Evolutionary conservation across 2,888 invertebrate species (phyloP).

Genomic region (Clanis bilineata): DNA sequence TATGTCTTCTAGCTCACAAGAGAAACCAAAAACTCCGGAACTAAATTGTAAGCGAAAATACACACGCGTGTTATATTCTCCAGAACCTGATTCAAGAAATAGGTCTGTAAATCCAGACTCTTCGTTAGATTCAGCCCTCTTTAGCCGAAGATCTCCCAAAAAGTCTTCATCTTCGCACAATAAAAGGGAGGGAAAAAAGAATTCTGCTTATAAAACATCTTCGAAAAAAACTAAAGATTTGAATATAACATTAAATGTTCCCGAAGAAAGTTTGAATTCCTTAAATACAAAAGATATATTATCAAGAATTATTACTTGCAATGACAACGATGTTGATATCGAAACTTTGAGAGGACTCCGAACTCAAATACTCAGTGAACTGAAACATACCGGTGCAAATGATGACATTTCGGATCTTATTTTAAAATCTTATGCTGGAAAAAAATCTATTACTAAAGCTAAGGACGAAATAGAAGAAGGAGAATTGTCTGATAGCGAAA

Average conservation of each 20-base stretch:
- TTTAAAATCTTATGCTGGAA: conserved; percentile 65
- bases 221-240: conserved; percentile 51
- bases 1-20: conserved; percentile 26
- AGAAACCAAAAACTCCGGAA: conserved; percentile 24
- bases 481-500: conserved; percentile 74
- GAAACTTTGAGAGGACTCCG: conserved; percentile 72
- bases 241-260: conserved; percentile 73
- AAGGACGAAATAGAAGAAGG: conserved; percentile 70
- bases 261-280: conserved; percentile 65
- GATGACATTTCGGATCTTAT: conserved; percentile 74
- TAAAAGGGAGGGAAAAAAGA: conserved; percentile 65
- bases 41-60: conserved; percentile 34
- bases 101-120: conserved; percentile 16
- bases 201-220: conserved; percentile 39
- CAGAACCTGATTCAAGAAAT: background rate
- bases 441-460: conserved; percentile 33
- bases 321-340: conserved; percentile 72
- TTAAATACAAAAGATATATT: conserved; percentile 71
- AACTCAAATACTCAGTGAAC: conserved; percentile 72
- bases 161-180: conserved; percentile 48
- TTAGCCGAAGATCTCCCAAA: conserved; percentile 54
- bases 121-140: conserved; percentile 47
- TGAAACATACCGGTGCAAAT: conserved; percentile 67
- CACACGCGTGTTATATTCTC: background rate
- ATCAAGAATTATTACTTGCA: conserved; percentile 68